A percentile compares a stretch with the other conserved stretches of the same genome.
Conservation (phyloP, 2,113 vertebrate species). For the Rousettus leschenaultii region DNA sequence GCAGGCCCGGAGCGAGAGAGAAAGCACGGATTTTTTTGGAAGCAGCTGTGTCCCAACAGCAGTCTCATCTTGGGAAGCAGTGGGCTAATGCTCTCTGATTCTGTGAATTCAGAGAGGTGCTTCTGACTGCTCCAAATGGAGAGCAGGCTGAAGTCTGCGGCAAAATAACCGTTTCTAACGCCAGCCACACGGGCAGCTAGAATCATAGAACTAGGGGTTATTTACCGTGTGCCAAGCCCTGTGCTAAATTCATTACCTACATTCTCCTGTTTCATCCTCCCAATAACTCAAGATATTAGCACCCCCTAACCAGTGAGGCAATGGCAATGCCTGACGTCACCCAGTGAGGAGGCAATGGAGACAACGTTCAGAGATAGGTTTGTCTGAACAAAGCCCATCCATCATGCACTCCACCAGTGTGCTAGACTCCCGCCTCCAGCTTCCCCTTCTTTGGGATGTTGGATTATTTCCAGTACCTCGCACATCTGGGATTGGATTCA, state of each 20-base stretch:
- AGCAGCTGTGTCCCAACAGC: slow-evolving; percentile 31
- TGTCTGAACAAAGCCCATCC: neutral
- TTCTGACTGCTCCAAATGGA: neutral
- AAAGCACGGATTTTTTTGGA: neutral
- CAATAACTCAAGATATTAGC: no score
- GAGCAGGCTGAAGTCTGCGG: neutral
- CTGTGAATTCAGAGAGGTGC: neutral
- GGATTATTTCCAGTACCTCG: neutral
- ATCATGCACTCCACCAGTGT: fast-evolving
- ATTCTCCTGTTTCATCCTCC: neutral
- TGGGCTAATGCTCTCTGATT: neutral
- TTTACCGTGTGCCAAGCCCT: neutral
- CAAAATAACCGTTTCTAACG: neutral
- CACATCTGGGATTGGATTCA: neutral
- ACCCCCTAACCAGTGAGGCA: neutral
- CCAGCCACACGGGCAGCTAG: fast-evolving
- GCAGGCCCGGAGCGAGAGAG: neutral
- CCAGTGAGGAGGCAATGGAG: neutral
- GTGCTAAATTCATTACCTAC: neutral
- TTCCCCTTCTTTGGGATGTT: neutral
- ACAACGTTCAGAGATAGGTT: neutral
- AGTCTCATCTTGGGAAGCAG: neutral
- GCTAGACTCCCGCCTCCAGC: neutral
- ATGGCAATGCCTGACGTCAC: fast-evolving
- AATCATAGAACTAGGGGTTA: fast-evolving